Base-by-base conservation (phyloP, 1,140 invertebrate species). In the Eubasilissa regina region DNA sequence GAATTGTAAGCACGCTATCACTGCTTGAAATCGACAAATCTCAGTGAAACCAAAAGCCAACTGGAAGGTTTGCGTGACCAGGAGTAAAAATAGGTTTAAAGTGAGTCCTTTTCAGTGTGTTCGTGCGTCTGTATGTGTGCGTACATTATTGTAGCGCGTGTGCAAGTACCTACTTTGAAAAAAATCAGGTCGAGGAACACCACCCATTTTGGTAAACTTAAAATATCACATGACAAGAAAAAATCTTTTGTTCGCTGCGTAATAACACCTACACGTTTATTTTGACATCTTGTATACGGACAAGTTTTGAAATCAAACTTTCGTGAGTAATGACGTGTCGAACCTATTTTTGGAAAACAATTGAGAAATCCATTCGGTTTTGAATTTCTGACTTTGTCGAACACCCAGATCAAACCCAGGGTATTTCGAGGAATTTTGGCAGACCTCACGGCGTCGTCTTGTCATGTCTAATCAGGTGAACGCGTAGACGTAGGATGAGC, bases 161-260 rank as follows among this genome's bases (percentile, higher is more conserved):
- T 64, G 35, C 35, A 43, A 21, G 60, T 62, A 62, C 58, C 19
- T 19, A 19, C 21, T 25, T 25, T 64, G 35, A 64, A 19, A 64
- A 62, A 64, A 64, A 64, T n/a, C 19, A 25, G 60, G 60, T 64
- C 60, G 35, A n/a, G 60, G n/a, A 44, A 25, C 25, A n/a, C 60
- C 35, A 64, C 60, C 60, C n/a, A 51, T 8, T 51, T 35, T 6
- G 7, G 25, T 25, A 35, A 9, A 64, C 60, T 1, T 43, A 62
- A 25, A 64, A 64, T 64, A 64, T 64, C 60, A 44, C 60, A 43
- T 64, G 60, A 43, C 60, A 64, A 64, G 35, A 64, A 64, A 64
- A 64, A 64, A 64, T n/a, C 60, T 64, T 35, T 64, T 64, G 60
- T 64, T 11, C 13, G 13, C 11, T 19, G 13, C 55, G 0, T 58